Conservation (phyloP, 2,888 invertebrate genomes). For the Hemistola chrysoprasaria region DNA sequence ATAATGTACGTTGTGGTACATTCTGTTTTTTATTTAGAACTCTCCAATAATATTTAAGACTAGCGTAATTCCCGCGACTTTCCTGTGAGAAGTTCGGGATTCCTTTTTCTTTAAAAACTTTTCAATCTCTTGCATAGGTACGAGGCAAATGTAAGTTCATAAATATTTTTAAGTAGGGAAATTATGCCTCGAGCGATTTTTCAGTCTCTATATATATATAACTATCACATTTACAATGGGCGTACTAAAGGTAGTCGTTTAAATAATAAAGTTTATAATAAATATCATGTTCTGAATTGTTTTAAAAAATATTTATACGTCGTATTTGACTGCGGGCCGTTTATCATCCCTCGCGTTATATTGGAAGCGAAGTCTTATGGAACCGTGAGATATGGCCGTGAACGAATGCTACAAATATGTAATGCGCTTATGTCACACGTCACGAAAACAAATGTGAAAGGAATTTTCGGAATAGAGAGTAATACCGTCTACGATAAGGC, state of each 20-base stretch:
- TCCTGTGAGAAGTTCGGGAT: too few species aligned
- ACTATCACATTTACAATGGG: constrained; percentile 13
- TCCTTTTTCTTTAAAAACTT: too few species aligned
- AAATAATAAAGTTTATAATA: constrained; percentile 7
- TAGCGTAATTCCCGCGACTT: too few species aligned
- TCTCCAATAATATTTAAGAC: too few species aligned
- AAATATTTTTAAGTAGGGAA: constrained; percentile 39
- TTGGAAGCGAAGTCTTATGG: constrained; percentile 59
- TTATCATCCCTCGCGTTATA: constrained; percentile 59
- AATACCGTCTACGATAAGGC: constrained; percentile 40
- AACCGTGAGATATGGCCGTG: constrained; percentile 56
- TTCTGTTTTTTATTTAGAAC: too few species aligned
- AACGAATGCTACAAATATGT: constrained; percentile 58
- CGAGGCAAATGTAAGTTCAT: constrained; percentile 39
- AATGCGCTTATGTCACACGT: constrained; percentile 60
- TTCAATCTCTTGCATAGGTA: constrained; percentile 48
- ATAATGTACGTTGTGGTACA: too few species aligned
- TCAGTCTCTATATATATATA: constrained; percentile 9
- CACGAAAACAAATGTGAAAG: constrained; percentile 57
- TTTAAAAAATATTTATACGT: constrained; percentile 50
- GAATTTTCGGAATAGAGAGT: constrained; percentile 42
- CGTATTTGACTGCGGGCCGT: constrained; percentile 53
- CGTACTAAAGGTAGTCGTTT: constrained; percentile 13
- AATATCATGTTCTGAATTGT: constrained; percentile 26
- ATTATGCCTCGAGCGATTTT: constrained; percentile 29